These are phyloP conservation scores for Hippocampus mohnikei DNA, from an alignment of 2,113 vertebrate species.

Conservation along the genomic window DNA sequence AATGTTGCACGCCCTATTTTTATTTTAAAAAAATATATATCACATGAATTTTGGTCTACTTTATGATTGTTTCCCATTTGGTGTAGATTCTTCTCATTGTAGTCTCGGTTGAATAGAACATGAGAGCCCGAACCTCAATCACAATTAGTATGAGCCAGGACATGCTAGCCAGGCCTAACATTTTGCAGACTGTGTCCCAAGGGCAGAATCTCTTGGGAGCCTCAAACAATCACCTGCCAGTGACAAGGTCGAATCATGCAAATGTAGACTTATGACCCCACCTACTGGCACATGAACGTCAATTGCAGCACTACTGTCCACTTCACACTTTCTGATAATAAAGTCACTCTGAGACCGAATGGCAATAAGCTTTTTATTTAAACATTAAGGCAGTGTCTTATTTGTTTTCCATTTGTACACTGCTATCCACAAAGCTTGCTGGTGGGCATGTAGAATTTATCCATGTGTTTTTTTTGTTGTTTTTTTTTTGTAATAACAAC, in stretches of 20 bases:
- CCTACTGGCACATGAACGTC: constrained; percentile 5
- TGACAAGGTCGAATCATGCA: neutral
- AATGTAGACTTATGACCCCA: neutral
- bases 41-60: too few species aligned
- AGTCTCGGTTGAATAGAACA: too few species aligned
- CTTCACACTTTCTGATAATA: constrained; percentile 9
- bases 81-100: too few species aligned
- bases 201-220: too few species aligned
- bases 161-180: too few species aligned
- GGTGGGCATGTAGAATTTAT: constrained; percentile 77
- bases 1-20: too few species aligned
- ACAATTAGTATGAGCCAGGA: too few species aligned
- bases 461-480: constrained; percentile 71
- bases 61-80: too few species aligned
- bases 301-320: neutral
- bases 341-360: constrained; percentile 49
- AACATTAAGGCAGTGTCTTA: constrained; percentile 81
- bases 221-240: neutral
- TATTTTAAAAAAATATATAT: too few species aligned
- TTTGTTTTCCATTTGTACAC: constrained; percentile 69
- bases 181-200: too few species aligned
- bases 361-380: constrained; percentile 82
- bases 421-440: constrained; percentile 77
- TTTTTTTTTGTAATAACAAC: constrained; percentile 69
- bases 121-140: too few species aligned